Conservation (phyloP, 2,888 invertebrate species). For the Ornithoptera alexandrae region DNA sequence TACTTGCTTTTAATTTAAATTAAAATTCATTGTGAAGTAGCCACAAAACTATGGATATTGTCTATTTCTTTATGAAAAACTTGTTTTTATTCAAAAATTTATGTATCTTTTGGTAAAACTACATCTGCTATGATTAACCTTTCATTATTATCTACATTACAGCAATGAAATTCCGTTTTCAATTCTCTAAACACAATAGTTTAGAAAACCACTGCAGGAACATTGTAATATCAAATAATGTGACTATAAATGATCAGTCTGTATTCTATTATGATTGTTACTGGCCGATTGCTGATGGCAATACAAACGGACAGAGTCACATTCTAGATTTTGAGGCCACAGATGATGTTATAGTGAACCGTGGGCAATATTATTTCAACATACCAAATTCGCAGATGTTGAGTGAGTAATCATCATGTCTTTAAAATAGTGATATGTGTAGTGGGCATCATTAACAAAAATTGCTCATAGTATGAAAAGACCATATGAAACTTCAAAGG, state of each 20-base stretch:
- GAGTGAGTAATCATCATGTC: constrained; percentile 51
- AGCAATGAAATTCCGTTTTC: constrained; percentile 73
- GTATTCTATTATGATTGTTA: constrained; percentile 72
- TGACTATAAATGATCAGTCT: constrained; percentile 61
- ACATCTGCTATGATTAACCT: too few species aligned
- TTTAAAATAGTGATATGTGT: too few species aligned
- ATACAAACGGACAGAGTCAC: constrained; percentile 58
- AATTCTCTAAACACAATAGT: constrained; percentile 45
- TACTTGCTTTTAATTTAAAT: too few species aligned
- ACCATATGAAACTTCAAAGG: too few species aligned
- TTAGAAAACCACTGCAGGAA: constrained; percentile 63
- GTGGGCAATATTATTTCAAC: constrained; percentile 69
- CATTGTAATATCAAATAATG: constrained; percentile 62
- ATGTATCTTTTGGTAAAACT: too few species aligned
- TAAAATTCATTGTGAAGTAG: too few species aligned
- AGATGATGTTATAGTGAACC: constrained; percentile 56
- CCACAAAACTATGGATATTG: too few species aligned
- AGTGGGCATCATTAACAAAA: too few species aligned
- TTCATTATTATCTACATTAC: constrained; percentile 36
- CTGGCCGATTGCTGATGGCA: constrained; percentile 57
- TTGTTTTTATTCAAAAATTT: too few species aligned
- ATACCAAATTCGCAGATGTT: constrained; percentile 67
- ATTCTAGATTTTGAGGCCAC: constrained; percentile 68
- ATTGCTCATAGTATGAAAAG: too few species aligned
- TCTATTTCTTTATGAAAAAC: too few species aligned